Evolutionary conservation across 92 coral and sea anemone genomes (phyloP).

Genomic region (Micromussa lordhowensis): DNA sequence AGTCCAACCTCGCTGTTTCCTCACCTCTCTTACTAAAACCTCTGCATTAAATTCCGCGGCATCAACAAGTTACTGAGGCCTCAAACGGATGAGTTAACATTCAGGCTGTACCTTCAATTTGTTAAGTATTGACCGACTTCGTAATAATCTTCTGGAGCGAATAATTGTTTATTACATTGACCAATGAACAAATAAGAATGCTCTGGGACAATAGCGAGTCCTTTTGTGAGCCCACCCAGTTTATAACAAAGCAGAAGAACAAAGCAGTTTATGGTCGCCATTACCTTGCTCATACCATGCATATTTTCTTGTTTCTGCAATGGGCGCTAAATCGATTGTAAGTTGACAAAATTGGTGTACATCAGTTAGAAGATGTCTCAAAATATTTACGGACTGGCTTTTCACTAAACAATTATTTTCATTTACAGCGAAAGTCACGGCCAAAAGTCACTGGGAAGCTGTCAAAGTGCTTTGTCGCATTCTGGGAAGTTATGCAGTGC

Average conservation of each 20-base stretch:
- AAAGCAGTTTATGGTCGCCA: background rate
- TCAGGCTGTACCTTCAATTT: background rate
- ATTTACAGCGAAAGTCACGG: background rate
- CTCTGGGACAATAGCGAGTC: background rate
- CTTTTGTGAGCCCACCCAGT: slow-evolving; percentile 18
- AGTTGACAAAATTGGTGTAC: background rate
- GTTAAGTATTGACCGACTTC: background rate
- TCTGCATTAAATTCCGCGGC: background rate
- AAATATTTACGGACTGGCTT: background rate
- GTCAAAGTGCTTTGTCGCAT: background rate
- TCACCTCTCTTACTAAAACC: background rate
- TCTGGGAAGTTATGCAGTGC: background rate
- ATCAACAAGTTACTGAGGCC: background rate
- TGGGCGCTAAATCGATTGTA: background rate
- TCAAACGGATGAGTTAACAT: background rate
- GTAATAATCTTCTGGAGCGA: background rate
- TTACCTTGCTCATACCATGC: slow-evolving; percentile 22
- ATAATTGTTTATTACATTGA: background rate
- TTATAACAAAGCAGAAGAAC: slow-evolving; percentile 13
- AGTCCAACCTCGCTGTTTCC: background rate
- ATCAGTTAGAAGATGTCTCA: background rate
- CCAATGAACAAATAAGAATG: background rate
- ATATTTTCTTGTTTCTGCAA: slow-evolving; percentile 12
- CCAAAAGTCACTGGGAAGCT: background rate
- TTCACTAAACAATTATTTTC: background rate